Evolutionary conservation across 2,888 invertebrate genomes (phyloP), one percentile per base, ranked within the genome.

Genomic region (Parelbella ahira): DNA sequence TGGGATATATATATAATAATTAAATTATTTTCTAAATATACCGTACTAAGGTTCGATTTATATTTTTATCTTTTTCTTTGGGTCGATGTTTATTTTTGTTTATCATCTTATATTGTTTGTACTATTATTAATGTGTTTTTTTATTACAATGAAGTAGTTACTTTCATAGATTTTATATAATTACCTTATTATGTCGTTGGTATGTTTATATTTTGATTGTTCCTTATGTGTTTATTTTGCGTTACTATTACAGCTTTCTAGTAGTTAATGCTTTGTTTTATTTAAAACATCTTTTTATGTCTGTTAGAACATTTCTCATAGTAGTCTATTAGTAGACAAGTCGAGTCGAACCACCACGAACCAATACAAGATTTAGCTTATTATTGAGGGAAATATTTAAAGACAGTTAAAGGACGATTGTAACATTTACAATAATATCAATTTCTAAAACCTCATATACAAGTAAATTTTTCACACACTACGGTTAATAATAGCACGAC

Each of bases 241-340:
- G 46, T 49, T 49, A 42, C 58, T 63, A 69, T 71, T 72, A 72
- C 60, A 72, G 67, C 61, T 58, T 63, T 60, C 42, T 39, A 44
- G 48, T 43, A 37, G 48, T 49, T 49, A 51, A 51, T 53, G 37
- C 51, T 63, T 70, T 65, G 69, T 72, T 72, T 72, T 63, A 68
- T 72, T 72, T 67, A 44, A 8, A 29, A 18, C 12, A n/a, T 37
- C 37, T 37, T 15, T 27, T 32, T 32, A 29, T 1, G 5, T 41
- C 7, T 39, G 15, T 2, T 4, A 30, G 8, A 3, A 19, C 10
- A 7, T 25, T 9, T 19, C 3, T 12, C 11, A 27, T 27, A 25
- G n/a, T 36, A 4, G 7, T 25, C 4, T 15, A n/a, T 11, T n/a
- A n/a, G n/a, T n/a, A n/a, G n/a, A n/a, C n/a, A n/a, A n/a, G n/a